Evolutionary conservation across 2,888 invertebrate species (phyloP), one percentile per base, ranked within the genome.

Genomic region (Zonitis immaculata): DNA sequence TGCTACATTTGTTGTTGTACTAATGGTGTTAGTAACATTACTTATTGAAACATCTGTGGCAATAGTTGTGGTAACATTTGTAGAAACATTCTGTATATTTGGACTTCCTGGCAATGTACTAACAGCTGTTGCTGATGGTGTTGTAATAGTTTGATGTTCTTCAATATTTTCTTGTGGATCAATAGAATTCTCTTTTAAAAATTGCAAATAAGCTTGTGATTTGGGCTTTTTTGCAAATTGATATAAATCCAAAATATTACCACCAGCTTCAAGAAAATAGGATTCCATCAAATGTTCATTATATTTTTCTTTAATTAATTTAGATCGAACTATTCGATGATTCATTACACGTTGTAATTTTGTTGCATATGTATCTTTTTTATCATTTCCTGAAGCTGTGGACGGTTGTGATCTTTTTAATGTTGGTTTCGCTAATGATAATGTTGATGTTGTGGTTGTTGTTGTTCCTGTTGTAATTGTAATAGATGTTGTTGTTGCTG

Each of bases 171-270:
- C 74, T 44, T 67, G 69, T 7, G 73, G 69, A 66, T 75, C 74
- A 12, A 76, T 72, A 6, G 71, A 64, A 55, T 76, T 72, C 67
- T 88, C 86, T 69, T 87, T 86, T 65, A 90, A 78, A 74, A 89
- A 91, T 49, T 86, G 82, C 56, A 87, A 72, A 70, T 89, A 86
- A 73, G 87, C 86, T 55, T 87, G 83, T 61, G 85, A 83, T 52
- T 89, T 84, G 60, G 91, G 87, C 66, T 88, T 81, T 75, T 91
- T 91, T 64, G 88, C 86, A 89, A 92, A 95, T 64, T 83, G 79
- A 64, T 84, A 84, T 76, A 88, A 91, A 74, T 95, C 95, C 84
- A 92, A 86, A 80, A 94, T 85, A 77, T 91, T 91, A 59, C 91
- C 91, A 65, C 89, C 89, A 66, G 84, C 85, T 78, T 91, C 89